Base-by-base conservation (phyloP, 2,888 invertebrate genomes). In the Parapristionchus giblindavisi region DNA sequence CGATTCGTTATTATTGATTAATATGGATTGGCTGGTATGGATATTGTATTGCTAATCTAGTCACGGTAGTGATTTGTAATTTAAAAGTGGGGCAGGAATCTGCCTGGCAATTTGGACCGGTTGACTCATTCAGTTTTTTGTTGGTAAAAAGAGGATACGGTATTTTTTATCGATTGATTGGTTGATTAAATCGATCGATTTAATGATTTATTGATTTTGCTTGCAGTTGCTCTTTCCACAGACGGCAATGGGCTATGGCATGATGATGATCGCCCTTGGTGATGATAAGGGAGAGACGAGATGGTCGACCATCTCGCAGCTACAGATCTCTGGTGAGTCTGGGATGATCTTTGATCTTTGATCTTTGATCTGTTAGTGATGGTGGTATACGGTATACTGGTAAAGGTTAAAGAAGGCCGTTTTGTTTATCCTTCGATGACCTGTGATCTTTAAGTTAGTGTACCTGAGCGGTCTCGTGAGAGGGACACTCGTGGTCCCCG, bases 221-320 rank as follows among this genome's bases (percentile, higher is more conserved):
- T 87, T 89, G 56, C 89, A 93, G 93, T 92, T 93, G 83, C 89
- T 94, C 0, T 92, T 93, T 8, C 93, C 94, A 88, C 94, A 94
- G 3, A 93, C 94, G 0, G 92, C 94, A 1, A 92, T 95, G 85
- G 93, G 93, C 81, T 93, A 93, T 89, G 93, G 93, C 52, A 92
- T 93, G 89, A 90, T 92, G 76, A 92, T 92, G 88, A 60, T 86
- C 8, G 83, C 81, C 11, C 90, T 93, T 11, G 92, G 93, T 34
- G 91, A 93, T 6, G 92, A 91, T 85, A 94, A 94, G 88, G 92
- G 93, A 76, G 87, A 88, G 75, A 89, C 90, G 78, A 75, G 76
- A 61, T 80, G 85, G 83, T 52, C 29, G 0, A 75, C 34, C 3
- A 24, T 76, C 38, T 71, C 27, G 4, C 34, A 66, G 66, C 14